Percentiles rank a stretch among this genome's conserved stretches.
phyloP scores from a whole-genome alignment of 2,888 invertebrate genomes.

The Parnassius orleans region DNA sequence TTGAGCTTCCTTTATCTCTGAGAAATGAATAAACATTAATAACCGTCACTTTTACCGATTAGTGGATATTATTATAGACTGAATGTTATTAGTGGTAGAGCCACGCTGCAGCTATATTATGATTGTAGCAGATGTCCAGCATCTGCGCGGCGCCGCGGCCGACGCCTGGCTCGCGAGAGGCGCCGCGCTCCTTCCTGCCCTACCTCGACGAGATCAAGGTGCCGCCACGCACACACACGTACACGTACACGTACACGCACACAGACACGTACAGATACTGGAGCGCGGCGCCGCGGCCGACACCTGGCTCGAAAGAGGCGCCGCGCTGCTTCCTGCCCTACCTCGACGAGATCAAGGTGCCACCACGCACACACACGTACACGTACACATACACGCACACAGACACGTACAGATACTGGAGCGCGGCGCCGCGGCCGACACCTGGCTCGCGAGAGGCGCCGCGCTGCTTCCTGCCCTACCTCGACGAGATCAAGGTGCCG shows the following conservation, averaged over 20 bases:
- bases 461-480: slow-evolving; percentile 95
- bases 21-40: too few relatives aligned
- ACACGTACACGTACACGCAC: too few relatives aligned
- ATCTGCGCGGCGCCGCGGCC: slow-evolving; percentile 82
- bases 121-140: too few relatives aligned
- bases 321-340: slow-evolving; percentile 95
- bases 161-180: slow-evolving; percentile 92
- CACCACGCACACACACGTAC: neutral
- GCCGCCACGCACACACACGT: neutral
- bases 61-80: too few relatives aligned
- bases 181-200: slow-evolving; percentile 92
- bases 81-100: too few relatives aligned
- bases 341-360: slow-evolving; percentile 94
- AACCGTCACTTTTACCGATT: too few relatives aligned
- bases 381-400: too few relatives aligned
- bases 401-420: slow-evolving; percentile 26
- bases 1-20: too few relatives aligned
- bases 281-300: slow-evolving; percentile 83
- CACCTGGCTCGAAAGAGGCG: slow-evolving; percentile 90
- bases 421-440: slow-evolving; percentile 84
- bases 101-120: too few relatives aligned
- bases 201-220: slow-evolving; percentile 97
- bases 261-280: slow-evolving; percentile 21
- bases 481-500: slow-evolving; percentile 93
- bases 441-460: slow-evolving; percentile 90